Evolutionary conservation across 2,888 invertebrate genomes (phyloP), one percentile per base, ranked within the genome.

Genomic region (Tachina fera): DNA sequence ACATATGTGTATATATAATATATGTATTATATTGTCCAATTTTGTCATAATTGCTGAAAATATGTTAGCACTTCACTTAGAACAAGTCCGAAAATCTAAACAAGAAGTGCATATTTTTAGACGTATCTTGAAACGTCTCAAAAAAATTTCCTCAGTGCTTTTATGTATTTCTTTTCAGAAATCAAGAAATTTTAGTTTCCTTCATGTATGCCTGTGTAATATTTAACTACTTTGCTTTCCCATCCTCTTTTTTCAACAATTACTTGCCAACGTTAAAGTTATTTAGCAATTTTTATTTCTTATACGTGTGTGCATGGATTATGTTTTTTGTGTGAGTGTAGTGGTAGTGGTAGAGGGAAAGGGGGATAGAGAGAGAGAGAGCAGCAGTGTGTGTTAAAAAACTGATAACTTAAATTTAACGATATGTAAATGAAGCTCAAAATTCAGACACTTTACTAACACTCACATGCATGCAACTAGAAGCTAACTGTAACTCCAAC

Each of bases 401-500:
- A 83, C 86, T 86, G 86, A 86, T 86, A 86, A 86, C 76, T 86
- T 76, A 83, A 86, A 86, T 86, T 83, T 86, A 86, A 86, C 86
- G 86, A 86, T 86, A 86, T 86, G 86, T 80, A 86, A 86, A 86
- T 83, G 86, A 83, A 86, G 86, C 86, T 86, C 86, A 86, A 86
- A 86, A 83, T 86, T 83, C 83, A 83, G 82, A 75, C 78, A 86
- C 74, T 74, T 79, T 75, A 61, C 81, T 45, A 74, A 70, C 70
- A 60, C 39, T 60, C 60, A 45, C 31, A 45, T 60, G 58, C 47
- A 45, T 72, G 74, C 65, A 67, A 49, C 53, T 58, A 41, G 13
- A 45, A 13, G 39, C 49, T 19, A n/a, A 19, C 47, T 41, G 16
- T 22, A 49, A 53, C 41, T 41, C 16, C 9, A 72, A 71, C 11